phyloP scores from a whole-genome alignment of 2,888 invertebrate species.

The Rugalucina vietnamica region DNA sequence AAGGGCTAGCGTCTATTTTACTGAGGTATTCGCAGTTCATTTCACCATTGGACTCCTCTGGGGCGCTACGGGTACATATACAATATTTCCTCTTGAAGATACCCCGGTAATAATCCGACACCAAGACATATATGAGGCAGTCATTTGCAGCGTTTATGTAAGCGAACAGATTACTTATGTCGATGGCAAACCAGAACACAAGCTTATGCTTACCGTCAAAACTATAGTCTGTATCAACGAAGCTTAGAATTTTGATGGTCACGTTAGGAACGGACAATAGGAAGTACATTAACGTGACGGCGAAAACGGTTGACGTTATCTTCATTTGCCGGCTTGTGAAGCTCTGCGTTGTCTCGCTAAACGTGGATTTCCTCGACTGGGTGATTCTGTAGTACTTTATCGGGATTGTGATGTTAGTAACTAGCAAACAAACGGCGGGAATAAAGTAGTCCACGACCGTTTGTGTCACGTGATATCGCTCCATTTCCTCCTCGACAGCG shows the following conservation, averaged over 20 bases:
- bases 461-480: conserved; percentile 41
- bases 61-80: neutral
- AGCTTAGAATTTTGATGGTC: conserved; percentile 47
- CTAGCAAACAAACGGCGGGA: conserved; percentile 13
- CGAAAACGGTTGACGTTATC: conserved; percentile 42
- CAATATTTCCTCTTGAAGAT: conserved; percentile 43
- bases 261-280: conserved; percentile 47
- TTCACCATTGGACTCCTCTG: neutral
- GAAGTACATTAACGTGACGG: conserved; percentile 42
- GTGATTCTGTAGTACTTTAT: conserved; percentile 34
- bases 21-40: neutral
- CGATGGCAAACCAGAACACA: conserved; percentile 51
- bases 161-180: conserved; percentile 50
- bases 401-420: conserved; percentile 36
- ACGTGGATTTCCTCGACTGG: neutral
- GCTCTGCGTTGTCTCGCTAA: neutral
- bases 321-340: conserved; percentile 37
- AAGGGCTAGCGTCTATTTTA: too few relatives aligned
- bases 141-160: conserved; percentile 57
- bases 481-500: conserved; percentile 20
- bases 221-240: conserved; percentile 50
- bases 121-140: conserved; percentile 43
- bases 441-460: conserved; percentile 51
- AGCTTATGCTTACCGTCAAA: conserved; percentile 53
- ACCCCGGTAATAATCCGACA: conserved; percentile 41